phyloP scores from a whole-genome alignment of 2,888 invertebrate genomes.

The Lathronympha strigana region DNA sequence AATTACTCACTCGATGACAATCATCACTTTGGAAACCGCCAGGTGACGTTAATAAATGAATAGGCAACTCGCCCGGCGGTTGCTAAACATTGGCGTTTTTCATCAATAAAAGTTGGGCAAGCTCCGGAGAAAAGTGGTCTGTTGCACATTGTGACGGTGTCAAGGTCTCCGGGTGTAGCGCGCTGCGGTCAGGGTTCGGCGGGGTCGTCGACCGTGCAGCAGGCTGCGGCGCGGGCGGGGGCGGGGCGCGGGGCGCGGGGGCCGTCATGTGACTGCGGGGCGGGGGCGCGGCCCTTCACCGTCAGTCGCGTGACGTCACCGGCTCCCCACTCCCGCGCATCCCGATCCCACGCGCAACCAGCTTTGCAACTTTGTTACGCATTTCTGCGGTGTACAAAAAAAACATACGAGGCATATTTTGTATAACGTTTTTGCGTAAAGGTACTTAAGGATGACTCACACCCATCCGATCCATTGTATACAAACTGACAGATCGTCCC shows the following conservation, averaged over 20 bases:
- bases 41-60: slow-evolving; percentile 8
- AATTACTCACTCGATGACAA: slow-evolving; percentile 14
- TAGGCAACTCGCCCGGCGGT: not conserved
- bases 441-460: too few relatives aligned
- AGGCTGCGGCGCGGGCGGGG: slow-evolving; percentile 21
- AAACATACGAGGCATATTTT: too few relatives aligned
- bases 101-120: slow-evolving; percentile 14
- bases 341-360: not conserved
- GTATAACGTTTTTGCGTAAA: too few relatives aligned
- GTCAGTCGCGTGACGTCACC: slow-evolving; percentile 43
- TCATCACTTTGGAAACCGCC: slow-evolving; percentile 2
- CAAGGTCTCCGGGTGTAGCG: slow-evolving; percentile 24
- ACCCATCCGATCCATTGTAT: too few relatives aligned
- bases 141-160: slow-evolving; percentile 22
- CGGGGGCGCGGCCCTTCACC: slow-evolving; percentile 36
- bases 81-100: slow-evolving; percentile 16
- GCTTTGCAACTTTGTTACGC: not conserved
- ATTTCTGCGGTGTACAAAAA: not conserved
- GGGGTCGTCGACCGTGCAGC: slow-evolving; percentile 39
- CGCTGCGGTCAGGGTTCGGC: slow-evolving; percentile 27
- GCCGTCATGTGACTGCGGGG: slow-evolving; percentile 57
- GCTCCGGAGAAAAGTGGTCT: slow-evolving; percentile 9
- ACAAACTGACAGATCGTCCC: too few relatives aligned
- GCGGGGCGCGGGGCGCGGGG: slow-evolving; percentile 42
- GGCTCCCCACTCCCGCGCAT: slow-evolving; percentile 17